Percentiles rank a stretch among this genome's conserved stretches.
Conservation (phyloP, 1,140 invertebrate species). For the Formica exsecta region DNA sequence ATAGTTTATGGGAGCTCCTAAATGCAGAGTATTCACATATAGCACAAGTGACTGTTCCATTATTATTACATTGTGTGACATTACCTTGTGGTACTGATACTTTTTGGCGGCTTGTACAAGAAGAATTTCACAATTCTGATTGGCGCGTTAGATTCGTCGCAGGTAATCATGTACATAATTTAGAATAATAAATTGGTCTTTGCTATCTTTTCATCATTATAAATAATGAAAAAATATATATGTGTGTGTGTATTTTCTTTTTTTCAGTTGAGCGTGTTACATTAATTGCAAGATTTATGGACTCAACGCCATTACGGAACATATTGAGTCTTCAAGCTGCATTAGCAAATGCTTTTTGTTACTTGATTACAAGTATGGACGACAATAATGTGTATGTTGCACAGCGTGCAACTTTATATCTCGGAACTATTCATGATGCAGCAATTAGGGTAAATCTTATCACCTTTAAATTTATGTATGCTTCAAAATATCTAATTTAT, state of each 20-base stretch:
- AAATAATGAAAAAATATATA: background rate
- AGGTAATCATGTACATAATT: slow-evolving; percentile 84
- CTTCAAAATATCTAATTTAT: background rate
- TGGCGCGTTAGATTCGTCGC: slow-evolving; percentile 97
- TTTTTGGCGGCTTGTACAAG: slow-evolving; percentile 97
- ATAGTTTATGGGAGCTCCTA: slow-evolving; percentile 96
- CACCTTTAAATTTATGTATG: background rate
- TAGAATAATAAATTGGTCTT: background rate
- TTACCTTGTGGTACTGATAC: slow-evolving; percentile 96
- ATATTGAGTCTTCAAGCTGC: slow-evolving; percentile 96
- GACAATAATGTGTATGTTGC: slow-evolving; percentile 98
- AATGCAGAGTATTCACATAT: slow-evolving; percentile 97
- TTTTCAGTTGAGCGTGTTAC: slow-evolving; percentile 95
- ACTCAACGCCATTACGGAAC: slow-evolving; percentile 93
- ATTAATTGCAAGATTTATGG: slow-evolving; percentile 96
- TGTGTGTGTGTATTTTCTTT: background rate
- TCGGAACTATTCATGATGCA: slow-evolving; percentile 97
- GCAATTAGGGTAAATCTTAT: slow-evolving; percentile 89
- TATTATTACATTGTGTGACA: slow-evolving; percentile 97
- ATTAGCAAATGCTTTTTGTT: slow-evolving; percentile 98
- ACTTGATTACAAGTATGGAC: slow-evolving; percentile 97
- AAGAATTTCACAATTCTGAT: slow-evolving; percentile 96
- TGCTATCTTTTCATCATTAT: background rate
- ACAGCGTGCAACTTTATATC: slow-evolving; percentile 96
- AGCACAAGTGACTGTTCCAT: slow-evolving; percentile 94